Evolutionary conservation across 1,140 invertebrate genomes (phyloP), one percentile per base, ranked within the genome.

Genomic region (Orchesella cincta): DNA sequence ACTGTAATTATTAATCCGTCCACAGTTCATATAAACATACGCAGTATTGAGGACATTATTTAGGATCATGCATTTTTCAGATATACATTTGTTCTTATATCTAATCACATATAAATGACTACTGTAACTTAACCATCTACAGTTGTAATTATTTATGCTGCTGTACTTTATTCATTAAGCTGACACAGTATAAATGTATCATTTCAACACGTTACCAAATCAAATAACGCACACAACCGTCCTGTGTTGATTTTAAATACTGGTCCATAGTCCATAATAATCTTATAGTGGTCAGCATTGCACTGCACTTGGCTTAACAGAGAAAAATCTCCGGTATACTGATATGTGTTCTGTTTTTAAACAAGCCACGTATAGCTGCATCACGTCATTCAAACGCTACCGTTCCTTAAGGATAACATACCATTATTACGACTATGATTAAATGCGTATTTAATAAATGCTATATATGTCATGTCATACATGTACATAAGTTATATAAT

Each of bases 241-340:
- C 26, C 33, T 26, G 23, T 67, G 2, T 67, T 67, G 14, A 31
- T 12, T 67, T 33, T 67, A 67, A 67, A 67, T 67, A 67, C 62
- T 67, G 62, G 62, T 67, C 62, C 62, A 18, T 26, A 29, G n/a
- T 67, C n/a, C 54, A 57, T 57, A 57, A 46, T 57, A 8, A 67
- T 67, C 29, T 57, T 57, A n/a, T 57, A 57, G 62, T 67, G 62
- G 62, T 67, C 62, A 67, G 62, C 62, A 29, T 29, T 67, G 62
- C 33, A 26, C 33, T 67, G 23, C 23, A 31, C 62, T 67, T 29
- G 62, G 62, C 62, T 67, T 67, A 18, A 3, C 54, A 29, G 62
- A 67, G 62, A 57, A 26, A 57, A 29, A 5, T 67, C 62, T 67
- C 62, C 62, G 12, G 62, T 67, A 67, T 67, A 67, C 62, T 67